phyloP scores from a whole-genome alignment of 2,888 invertebrate species.

The Pterostichus madidus region DNA sequence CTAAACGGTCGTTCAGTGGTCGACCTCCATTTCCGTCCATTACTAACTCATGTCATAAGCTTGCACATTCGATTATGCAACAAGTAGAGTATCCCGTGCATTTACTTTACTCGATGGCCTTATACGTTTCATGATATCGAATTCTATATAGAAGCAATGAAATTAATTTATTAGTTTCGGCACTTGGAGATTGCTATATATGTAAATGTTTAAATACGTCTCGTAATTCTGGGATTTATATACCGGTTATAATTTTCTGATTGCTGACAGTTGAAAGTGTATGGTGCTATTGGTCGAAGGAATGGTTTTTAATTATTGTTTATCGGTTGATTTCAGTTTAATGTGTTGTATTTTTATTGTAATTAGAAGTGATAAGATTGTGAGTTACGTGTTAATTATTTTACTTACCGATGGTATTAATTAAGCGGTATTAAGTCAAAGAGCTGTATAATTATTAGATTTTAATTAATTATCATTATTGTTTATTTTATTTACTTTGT shows the following conservation, averaged over 20 bases:
- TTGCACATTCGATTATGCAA: neutral
- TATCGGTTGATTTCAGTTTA: neutral
- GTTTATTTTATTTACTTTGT: too few species aligned
- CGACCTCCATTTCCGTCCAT: neutral
- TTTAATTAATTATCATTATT: too few species aligned
- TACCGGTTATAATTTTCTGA: neutral
- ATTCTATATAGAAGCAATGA: neutral
- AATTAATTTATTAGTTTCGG: neutral
- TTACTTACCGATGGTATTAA: too few species aligned
- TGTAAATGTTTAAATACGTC: neutral
- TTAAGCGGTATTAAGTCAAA: too few species aligned
- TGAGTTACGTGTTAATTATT: too few species aligned
- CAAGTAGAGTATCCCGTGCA: neutral
- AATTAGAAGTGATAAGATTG: neutral
- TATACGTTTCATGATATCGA: neutral
- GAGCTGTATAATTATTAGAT: too few species aligned
- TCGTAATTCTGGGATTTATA: neutral
- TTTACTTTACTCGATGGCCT: neutral
- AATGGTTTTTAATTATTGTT: neutral
- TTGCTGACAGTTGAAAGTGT: slow-evolving; percentile 6
- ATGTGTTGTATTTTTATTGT: neutral
- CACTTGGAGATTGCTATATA: neutral
- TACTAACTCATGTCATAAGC: neutral
- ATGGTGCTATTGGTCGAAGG: too few species aligned
- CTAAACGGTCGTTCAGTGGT: neutral